Base-by-base conservation (phyloP, 2,797 vertebrate species). In the Etheostoma perlongum region DNA sequence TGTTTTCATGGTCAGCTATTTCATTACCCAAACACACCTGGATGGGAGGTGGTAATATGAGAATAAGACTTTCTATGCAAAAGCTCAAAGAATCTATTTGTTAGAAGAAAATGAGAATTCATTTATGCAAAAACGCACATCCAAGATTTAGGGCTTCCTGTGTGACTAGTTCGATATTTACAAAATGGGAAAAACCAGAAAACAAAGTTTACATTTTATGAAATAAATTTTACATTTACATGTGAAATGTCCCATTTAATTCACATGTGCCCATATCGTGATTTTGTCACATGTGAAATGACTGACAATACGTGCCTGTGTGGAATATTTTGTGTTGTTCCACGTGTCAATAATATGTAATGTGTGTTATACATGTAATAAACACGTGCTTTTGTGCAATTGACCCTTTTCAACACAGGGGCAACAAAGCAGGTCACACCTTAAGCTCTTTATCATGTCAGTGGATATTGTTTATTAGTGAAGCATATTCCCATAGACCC, bases 231-330 rank as follows among this genome's bases (percentile, higher is more conserved):
- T 27, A 27, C 2, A 27, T 27, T 3, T 27, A 27, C 27, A 10
- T 25, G 55, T 36, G 33, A 53, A 53, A 53, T 40, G 19, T 52
- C 33, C 13, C 48, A 19, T 25, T 10, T 18, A 44, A 19, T 42
- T 42, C 27, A 16, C 14, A 30, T 5, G 21, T 14, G 13, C 27
- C n/a, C 27, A 52, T 42, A 11, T 25, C 1, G 44, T 27, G 36
- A 40, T 40, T 40, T 44, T 44, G 25, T 66, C 9, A 23, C n/a
- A 25, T 14, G 18, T n/a, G 61, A 63, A 63, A 30, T 30, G 30
- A 30, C 4, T 4, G 0, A 12, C 33, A 36, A 9, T 27, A 42
- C 18, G n/a, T 10, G n/a, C n/a, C 0, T 4, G 16, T 65, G 0
- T 23, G 16, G 2, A 21, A 19, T 66, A 42, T 0, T 1, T 40